These are phyloP conservation scores for Macheiramphus alcinus DNA, from an alignment of 2,113 vertebrate species.

Conservation along the genomic window DNA sequence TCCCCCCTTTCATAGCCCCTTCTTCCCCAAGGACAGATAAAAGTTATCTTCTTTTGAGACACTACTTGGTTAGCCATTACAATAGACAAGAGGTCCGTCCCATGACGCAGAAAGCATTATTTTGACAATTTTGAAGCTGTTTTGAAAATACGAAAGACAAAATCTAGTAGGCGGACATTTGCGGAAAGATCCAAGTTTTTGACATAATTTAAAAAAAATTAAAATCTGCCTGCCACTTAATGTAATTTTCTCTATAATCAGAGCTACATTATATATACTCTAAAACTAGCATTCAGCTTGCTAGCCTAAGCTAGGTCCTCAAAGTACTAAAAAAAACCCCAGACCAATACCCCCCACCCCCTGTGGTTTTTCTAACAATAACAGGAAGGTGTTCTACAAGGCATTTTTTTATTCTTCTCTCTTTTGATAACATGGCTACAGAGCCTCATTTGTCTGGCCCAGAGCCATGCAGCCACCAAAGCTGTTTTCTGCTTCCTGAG, in stretches of 20 bases:
- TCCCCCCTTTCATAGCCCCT: not conserved
- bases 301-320: not conserved
- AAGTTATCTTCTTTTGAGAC: not conserved
- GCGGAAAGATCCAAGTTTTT: not conserved
- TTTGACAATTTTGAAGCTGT: not conserved
- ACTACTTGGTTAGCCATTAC: not conserved
- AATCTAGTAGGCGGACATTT: not conserved
- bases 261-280: not conserved
- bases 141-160: not conserved
- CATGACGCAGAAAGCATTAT: not conserved
- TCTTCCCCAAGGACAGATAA: not conserved
- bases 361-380: not conserved
- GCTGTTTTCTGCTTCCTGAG: not conserved
- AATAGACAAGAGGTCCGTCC: not conserved
- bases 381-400: not conserved
- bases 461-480: not conserved
- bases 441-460: not conserved
- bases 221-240: not conserved
- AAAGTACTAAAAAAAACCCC: not conserved
- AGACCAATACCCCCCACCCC: not conserved
- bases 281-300: not conserved
- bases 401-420: not conserved
- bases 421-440: not conserved
- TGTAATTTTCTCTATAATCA: not conserved
- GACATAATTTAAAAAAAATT: not conserved